Evolutionary conservation across 2,888 invertebrate genomes (phyloP), one percentile per base, ranked within the genome.

Genomic region (Phoenoteleia sp.): DNA sequence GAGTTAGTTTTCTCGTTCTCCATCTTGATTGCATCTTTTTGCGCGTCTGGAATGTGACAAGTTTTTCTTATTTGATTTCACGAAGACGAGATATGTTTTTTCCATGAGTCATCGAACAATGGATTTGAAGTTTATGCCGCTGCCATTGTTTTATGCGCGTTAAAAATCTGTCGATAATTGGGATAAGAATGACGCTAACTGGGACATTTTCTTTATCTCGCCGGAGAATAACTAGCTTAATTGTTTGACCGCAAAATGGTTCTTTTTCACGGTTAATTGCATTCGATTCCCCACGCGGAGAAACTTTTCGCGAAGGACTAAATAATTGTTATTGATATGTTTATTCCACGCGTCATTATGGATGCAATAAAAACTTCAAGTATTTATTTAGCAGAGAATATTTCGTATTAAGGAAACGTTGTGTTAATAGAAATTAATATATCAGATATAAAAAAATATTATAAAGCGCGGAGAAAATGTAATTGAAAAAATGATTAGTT

Each of bases 161-260:
- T 29, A n/a, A 58, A 58, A 47, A 72, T 23, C 25, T n/a, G 25
- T 45, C 62, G 74, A 56, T 66, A 58, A 66, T 76, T 76, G 47
- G 58, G 36, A 76, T 66, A 74, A 52, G 52, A 56, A 19, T 66
- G 67, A 77, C 60, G 56, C 27, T 60, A 77, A 77, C 58, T 58
- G 77, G 67, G 62, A 67, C 77, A 67, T 77, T 77, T 77, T 60
- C 77, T 77, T 77, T 77, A 58, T 60, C 58, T 27, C 49, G 33
- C 36, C 9, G 47, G 11, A 5, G 56, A 77, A 49, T 60, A 67
- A 77, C 77, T 47, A 27, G 77, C 49, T 67, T 67, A 67, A 77
- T 77, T 77, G 39, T 27, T 21, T 67, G 77, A 77, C 77, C 77
- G 77, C 77, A 67, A 77, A 77, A 77, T 67, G 67, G 47, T 77